Evolutionary conservation across 2,797 vertebrate species (phyloP), one percentile per base, ranked within the genome.

Genomic region (Hippocampus kuda): DNA sequence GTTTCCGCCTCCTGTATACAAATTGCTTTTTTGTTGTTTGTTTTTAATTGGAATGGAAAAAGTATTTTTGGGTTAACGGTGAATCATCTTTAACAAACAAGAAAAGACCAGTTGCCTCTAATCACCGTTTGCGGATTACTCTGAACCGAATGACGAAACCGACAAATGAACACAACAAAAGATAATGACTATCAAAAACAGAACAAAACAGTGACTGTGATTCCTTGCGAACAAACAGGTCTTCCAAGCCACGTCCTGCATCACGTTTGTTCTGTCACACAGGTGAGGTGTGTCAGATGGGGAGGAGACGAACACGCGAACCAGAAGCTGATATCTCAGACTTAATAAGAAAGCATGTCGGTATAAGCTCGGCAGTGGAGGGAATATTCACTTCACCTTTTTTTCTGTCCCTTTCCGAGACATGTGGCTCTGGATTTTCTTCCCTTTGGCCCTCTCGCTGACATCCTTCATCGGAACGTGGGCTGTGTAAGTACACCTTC

Each of bases 401-500:
- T 57, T 44, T 48, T 74, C 2, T 42, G 68, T 42, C 63, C 16
- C 12, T 38, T 46, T 49, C 38, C n/a, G 67, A 87, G 77, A 86
- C 81, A 92, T 91, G 90, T 75, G 71, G 12, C 15, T 88, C 61
- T 93, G 92, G 92, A 82, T 87, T 73, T 54, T 91, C 41, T 75
- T 92, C 68, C 92, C 92, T 44, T 81, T 92, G 68, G 60, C 71
- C 15, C 86, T 93, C 57, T 83, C 88, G 13, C 74, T 88, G 62
- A 74, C 91, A 63, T 92, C 91, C 59, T 83, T 91, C 68, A 51
- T 91, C 60, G 92, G 92, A 66, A 91, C 90, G 26, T 93, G 92
- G 92, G 70, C 68, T 54, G 83, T 92, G 92, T 93, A 88, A 93
- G 92, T 91, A 69, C n/a, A 48, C 63, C 20, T 34, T 0, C 18